These are phyloP conservation scores for Graphium colonna DNA, from an alignment of 2,888 invertebrate species.

Conservation along the genomic window DNA sequence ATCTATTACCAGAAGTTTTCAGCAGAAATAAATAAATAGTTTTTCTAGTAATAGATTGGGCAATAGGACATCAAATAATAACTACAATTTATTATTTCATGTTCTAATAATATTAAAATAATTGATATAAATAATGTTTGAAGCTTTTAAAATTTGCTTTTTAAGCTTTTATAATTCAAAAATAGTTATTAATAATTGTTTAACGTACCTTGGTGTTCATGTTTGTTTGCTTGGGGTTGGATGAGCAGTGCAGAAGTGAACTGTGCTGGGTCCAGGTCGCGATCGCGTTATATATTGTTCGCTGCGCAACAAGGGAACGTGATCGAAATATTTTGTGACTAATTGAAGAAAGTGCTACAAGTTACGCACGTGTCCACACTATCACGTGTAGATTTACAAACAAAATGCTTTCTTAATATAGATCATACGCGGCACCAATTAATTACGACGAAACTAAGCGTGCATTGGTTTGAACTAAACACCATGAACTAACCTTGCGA, in stretches of 20 bases:
- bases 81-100: not conserved
- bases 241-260: conserved; percentile 63
- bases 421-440: conserved; percentile 22
- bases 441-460: conserved; percentile 3
- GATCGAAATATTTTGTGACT: conserved; percentile 63
- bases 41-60: no score
- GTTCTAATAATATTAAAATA: not conserved
- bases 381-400: conserved; percentile 37
- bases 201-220: conserved; percentile 73
- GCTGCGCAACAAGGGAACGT: conserved; percentile 68
- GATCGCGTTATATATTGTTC: conserved; percentile 64
- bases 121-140: not conserved
- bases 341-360: conserved; percentile 69
- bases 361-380: conserved; percentile 63
- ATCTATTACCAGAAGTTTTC: no score
- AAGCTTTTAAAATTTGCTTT: no score
- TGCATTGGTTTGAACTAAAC: conserved; percentile 3
- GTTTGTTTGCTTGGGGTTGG: conserved; percentile 59
- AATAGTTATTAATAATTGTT: not conserved
- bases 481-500: conserved; percentile 8
- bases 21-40: no score
- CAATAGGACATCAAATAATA: no score
- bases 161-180: no score
- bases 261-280: conserved; percentile 51
- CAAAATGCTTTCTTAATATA: conserved; percentile 35